Conservation (phyloP, 2,797 vertebrate species). For the Syngnathus rostellatus region DNA sequence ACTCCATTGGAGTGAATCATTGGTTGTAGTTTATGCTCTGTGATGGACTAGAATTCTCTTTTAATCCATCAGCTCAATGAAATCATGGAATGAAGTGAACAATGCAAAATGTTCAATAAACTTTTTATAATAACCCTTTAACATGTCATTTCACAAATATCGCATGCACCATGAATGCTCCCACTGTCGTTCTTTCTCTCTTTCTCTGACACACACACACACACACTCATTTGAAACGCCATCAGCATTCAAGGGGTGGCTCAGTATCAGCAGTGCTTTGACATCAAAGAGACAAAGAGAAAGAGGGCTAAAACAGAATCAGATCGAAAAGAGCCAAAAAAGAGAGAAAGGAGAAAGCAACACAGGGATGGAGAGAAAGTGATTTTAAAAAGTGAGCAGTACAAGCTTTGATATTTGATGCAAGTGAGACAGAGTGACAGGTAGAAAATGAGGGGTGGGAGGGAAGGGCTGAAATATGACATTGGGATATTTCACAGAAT, state of each 20-base stretch:
- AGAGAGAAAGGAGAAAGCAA: slow-evolving; percentile 15
- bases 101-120: neutral
- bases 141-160: neutral
- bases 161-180: neutral
- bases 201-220: neutral
- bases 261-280: slow-evolving; percentile 33
- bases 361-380: slow-evolving; percentile 21
- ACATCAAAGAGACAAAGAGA: slow-evolving; percentile 47
- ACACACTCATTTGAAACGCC: slow-evolving; percentile 13
- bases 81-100: neutral
- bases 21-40: neutral
- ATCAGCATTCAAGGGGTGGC: slow-evolving; percentile 47
- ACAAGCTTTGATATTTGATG: slow-evolving; percentile 32
- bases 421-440: slow-evolving; percentile 17
- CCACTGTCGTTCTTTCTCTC: neutral
- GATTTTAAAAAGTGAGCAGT: slow-evolving; percentile 23
- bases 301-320: slow-evolving; percentile 16
- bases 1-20: neutral
- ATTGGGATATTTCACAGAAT: slow-evolving; percentile 36
- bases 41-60: neutral
- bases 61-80: too few relatives aligned
- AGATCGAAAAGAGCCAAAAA: slow-evolving; percentile 10
- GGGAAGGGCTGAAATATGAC: slow-evolving; percentile 20
- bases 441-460: slow-evolving; percentile 4
- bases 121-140: too few relatives aligned